These are phyloP conservation scores for Stomatorhinus walkeri DNA, from an alignment of 2,797 vertebrate species.

Conservation along the genomic window DNA sequence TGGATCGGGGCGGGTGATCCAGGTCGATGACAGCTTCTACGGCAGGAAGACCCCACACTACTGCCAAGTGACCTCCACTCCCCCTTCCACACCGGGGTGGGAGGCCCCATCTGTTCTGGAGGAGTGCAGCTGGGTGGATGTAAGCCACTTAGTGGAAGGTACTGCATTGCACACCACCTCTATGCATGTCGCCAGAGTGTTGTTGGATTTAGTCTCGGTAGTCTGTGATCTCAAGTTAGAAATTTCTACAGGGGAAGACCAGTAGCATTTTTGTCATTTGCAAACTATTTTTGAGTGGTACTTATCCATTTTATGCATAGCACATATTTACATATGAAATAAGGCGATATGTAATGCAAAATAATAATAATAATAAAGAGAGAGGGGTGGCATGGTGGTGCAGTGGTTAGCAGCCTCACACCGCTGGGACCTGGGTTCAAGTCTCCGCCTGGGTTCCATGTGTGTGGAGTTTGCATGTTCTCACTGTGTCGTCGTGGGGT, in stretches of 20 bases:
- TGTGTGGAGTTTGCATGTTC: too few species aligned
- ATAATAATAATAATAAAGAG: background rate
- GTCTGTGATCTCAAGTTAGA: background rate
- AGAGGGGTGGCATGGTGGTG: too few species aligned
- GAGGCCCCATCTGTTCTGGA: slow-evolving; percentile 43
- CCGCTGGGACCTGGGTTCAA: too few species aligned
- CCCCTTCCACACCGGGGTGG: slow-evolving; percentile 2
- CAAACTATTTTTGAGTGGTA: background rate
- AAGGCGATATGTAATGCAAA: background rate
- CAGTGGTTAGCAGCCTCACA: too few species aligned
- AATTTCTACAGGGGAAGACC: background rate
- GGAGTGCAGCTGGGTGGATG: slow-evolving; percentile 74
- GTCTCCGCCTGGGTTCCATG: too few species aligned
- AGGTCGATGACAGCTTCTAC: slow-evolving; percentile 74
- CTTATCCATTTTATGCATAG: background rate
- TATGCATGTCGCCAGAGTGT: background rate
- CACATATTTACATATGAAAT: background rate
- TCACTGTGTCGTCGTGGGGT: too few species aligned
- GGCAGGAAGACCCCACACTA: slow-evolving; percentile 75
- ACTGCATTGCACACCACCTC: slow-evolving; percentile 23
- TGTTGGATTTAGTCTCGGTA: background rate
- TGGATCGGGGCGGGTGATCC: slow-evolving; percentile 78
- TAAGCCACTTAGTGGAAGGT: slow-evolving; percentile 77
- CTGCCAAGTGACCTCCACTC: slow-evolving; percentile 45
- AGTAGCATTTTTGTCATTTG: background rate